phyloP scores from a whole-genome alignment of 2,113 vertebrate genomes.

The Urocynchramus pylzowi region DNA sequence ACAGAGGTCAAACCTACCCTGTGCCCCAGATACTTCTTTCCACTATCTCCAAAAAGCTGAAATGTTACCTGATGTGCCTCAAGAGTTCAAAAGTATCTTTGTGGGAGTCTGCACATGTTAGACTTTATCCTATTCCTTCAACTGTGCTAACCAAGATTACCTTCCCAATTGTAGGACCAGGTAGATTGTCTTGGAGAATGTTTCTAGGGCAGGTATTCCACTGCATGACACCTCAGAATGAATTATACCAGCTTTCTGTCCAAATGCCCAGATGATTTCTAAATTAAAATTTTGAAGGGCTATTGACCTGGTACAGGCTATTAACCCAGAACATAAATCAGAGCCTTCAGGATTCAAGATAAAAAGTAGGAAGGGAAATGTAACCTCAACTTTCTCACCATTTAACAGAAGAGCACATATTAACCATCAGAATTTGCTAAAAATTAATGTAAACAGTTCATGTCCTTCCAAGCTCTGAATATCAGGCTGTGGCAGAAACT shows the following conservation, averaged over 20 bases:
- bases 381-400: background rate
- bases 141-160: background rate
- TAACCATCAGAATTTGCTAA: background rate
- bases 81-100: background rate
- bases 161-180: background rate
- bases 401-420: background rate
- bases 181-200: background rate
- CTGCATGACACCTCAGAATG: background rate
- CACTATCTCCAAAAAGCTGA: background rate
- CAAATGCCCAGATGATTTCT: background rate
- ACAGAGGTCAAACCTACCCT: background rate
- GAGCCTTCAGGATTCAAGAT: background rate
- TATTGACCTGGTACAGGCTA: background rate
- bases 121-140: background rate
- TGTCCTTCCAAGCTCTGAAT: background rate
- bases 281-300: background rate
- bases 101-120: background rate
- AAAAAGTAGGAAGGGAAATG: background rate
- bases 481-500: background rate
- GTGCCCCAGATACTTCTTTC: background rate
- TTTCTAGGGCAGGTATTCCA: background rate
- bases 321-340: background rate
- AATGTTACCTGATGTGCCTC: background rate
- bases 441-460: background rate
- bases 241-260: background rate